These are phyloP conservation scores for Brachionus plicatilis DNA, from an alignment of 1,140 invertebrate species.

Conservation along the genomic window DNA sequence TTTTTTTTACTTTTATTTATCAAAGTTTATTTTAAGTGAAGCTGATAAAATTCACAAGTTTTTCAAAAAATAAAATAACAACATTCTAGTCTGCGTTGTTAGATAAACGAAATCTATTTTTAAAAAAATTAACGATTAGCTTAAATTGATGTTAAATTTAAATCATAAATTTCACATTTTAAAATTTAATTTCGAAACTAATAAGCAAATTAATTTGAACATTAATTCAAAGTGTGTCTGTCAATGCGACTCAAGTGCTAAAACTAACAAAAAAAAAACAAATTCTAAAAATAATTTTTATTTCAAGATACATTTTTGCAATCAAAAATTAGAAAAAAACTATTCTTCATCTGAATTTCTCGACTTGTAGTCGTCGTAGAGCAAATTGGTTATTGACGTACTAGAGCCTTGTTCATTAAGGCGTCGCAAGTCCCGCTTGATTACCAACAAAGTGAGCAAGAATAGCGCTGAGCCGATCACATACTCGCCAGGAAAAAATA, in stretches of 20 bases:
- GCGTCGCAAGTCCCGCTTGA: slow-evolving; percentile 47
- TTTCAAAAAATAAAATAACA: not conserved
- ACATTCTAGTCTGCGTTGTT: not conserved
- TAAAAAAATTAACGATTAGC: not conserved
- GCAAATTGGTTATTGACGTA: slow-evolving; percentile 19
- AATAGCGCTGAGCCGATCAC: slow-evolving; percentile 51
- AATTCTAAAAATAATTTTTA: not conserved
- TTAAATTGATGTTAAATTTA: not conserved
- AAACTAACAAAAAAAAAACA: not conserved
- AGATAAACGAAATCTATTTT: not conserved
- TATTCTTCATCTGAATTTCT: not conserved
- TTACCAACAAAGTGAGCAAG: slow-evolving; percentile 49
- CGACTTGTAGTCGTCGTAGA: slow-evolving; percentile 3
- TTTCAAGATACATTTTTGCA: not conserved
- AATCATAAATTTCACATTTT: not conserved
- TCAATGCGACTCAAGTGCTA: not conserved
- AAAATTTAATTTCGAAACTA: not conserved
- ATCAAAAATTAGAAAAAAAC: not conserved
- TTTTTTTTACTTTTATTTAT: not conserved
- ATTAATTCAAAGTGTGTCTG: not conserved
- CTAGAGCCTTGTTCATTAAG: slow-evolving; percentile 41
- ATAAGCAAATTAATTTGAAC: not conserved
- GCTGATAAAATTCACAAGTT: not conserved
- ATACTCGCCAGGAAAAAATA: slow-evolving; percentile 55
- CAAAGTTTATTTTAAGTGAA: not conserved